Conservation (phyloP, 1,140 invertebrate species). For the Drosophila nannoptera region DNA sequence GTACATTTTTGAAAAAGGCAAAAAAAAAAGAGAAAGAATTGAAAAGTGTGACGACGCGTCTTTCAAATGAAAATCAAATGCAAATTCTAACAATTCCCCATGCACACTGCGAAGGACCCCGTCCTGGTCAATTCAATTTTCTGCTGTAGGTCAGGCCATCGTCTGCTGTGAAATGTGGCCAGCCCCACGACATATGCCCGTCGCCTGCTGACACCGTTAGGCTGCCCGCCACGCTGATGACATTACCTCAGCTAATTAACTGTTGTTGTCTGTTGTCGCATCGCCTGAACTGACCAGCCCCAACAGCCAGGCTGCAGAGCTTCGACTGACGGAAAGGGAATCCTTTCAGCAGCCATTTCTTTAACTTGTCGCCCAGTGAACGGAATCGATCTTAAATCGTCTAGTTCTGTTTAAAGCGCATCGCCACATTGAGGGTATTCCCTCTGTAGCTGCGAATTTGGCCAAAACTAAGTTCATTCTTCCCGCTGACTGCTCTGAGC, state of each 20-base stretch:
- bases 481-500: not conserved
- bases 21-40: conserved; percentile 61
- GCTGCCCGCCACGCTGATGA: conserved; percentile 1
- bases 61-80: not conserved
- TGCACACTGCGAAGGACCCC: conserved; percentile 3
- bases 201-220: conserved; percentile 3
- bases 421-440: not conserved
- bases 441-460: too few relatives aligned
- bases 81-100: too few relatives aligned
- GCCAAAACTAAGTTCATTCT: not conserved
- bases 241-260: conserved; percentile 26
- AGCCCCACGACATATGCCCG: conserved; percentile 1
- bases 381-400: too few relatives aligned
- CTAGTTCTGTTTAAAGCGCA: not conserved
- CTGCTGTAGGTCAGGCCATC: conserved; percentile 21
- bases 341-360: too few relatives aligned
- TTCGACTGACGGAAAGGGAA: not conserved
- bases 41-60: conserved; percentile 19
- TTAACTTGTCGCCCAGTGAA: too few relatives aligned
- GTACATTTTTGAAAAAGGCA: conserved; percentile 30
- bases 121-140: conserved; percentile 27
- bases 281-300: conserved; percentile 13
- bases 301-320: conserved; percentile 6
- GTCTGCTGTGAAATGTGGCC: not conserved
- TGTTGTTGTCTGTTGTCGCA: not conserved